Evolutionary conservation across 2,888 invertebrate species (phyloP), one percentile per base, ranked within the genome.

Genomic region (Coelopa pilipes): DNA sequence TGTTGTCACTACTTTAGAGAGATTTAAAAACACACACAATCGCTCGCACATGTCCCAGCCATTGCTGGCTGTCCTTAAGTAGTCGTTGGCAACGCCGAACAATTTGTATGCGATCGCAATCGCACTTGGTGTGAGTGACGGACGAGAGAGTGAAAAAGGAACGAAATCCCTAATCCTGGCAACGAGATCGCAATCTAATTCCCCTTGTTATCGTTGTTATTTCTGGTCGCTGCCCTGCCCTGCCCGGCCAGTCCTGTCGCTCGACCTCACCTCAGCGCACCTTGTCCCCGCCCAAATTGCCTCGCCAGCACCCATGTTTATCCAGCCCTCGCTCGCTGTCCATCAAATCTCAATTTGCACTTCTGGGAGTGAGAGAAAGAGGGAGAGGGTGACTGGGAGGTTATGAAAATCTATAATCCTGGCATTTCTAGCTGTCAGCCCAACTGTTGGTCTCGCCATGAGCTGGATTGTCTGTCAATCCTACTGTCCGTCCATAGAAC

Each of bases 401-500:
- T 63, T 7, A 49, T 50, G 24, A 10, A 59, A 57, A 45, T 19
- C 57, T 47, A 47, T 59, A 49, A 69, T 57, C 69, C 69, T 68
- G 13, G 69, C 47, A 69, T 59, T 59, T 59, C 69, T 69, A 17
- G 59, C 21, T 70, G 70, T 17, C 47, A 21, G 53, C 59, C 59
- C 24, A 34, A 12, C n/a, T n/a, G 45, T 62, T 62, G 34, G 34
- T 34, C 34, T 34, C 34, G 13, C 34, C 24, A 13, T 66, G 19
- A 49, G 53, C 45, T 19, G 49, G 55, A 34, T 49, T 21, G 50
- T 49, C 62, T 63, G 50, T 70, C 53, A 63, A 10, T 17, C 15
- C 75, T 74, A 75, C 77, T 80, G 80, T 83, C 80, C 82, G 81
- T 82, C 82, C 34, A 4, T 34, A 4, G 34, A 34, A 34, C 7